Conservation (phyloP, 2,113 vertebrate species). For the Vombatus ursinus region DNA sequence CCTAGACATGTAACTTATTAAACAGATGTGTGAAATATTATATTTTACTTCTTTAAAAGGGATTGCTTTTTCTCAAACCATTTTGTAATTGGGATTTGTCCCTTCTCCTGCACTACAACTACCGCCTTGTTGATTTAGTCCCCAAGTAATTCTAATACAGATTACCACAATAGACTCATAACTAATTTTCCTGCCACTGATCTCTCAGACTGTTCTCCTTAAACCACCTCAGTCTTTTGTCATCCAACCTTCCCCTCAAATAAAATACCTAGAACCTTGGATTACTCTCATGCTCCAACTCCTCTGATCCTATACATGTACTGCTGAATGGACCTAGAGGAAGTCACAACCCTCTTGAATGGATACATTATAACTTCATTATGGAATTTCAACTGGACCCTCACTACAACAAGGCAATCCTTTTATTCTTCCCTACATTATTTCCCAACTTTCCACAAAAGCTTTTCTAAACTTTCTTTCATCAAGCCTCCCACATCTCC, state of each 20-base stretch:
- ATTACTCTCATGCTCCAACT: neutral
- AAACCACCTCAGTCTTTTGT: neutral
- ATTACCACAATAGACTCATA: neutral
- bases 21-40: neutral
- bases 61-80: neutral
- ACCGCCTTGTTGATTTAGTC: too few species aligned
- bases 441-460: neutral
- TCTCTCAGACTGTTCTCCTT: neutral
- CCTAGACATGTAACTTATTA: neutral
- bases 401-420: neutral
- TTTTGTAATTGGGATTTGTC: neutral
- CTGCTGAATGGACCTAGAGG: neutral
- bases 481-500: too few species aligned
- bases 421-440: neutral
- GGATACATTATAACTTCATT: neutral
- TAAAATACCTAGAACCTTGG: neutral
- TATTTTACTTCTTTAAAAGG: neutral
- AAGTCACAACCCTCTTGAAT: neutral
- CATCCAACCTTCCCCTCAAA: neutral
- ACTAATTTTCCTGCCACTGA: neutral
- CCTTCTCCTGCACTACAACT: neutral
- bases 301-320: too few species aligned
- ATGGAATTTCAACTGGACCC: too few species aligned
- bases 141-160: neutral
- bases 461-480: neutral